Evolutionary conservation across 2,888 invertebrate species (phyloP).

Genomic region (Zaprionus obscuricornis): DNA sequence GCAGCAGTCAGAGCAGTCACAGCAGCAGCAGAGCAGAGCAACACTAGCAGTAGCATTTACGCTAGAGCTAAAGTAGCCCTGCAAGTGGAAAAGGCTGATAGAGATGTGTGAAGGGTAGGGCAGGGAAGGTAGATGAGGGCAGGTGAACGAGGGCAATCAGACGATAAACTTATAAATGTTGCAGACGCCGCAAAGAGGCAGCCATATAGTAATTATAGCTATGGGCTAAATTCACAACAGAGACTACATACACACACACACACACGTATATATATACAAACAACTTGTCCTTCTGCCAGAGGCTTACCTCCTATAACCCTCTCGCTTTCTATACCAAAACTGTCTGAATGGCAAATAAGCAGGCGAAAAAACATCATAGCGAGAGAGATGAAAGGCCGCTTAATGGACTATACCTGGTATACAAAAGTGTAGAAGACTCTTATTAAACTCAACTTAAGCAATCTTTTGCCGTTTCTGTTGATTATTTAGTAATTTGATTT

Average conservation of each 20-base stretch:
- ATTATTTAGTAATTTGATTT: slow-evolving; percentile 48
- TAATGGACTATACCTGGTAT: too few relatives aligned
- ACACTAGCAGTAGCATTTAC: too few relatives aligned
- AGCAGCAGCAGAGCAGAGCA: too few relatives aligned
- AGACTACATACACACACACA: too few relatives aligned
- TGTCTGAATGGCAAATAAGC: slow-evolving; percentile 28
- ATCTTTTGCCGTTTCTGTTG: slow-evolving; percentile 38
- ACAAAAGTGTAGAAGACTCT: slow-evolving; percentile 41
- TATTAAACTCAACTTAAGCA: slow-evolving; percentile 50
- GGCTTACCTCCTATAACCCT: slow-evolving; percentile 12
- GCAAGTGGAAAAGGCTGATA: slow-evolving; percentile 16
- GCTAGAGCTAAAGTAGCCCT: too few relatives aligned
- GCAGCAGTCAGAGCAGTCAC: too few relatives aligned
- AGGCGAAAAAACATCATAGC: background rate
- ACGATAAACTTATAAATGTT: slow-evolving; percentile 77
- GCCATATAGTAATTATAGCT: slow-evolving; percentile 76
- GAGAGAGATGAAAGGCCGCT: slow-evolving; percentile 28
- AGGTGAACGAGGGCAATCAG: slow-evolving; percentile 63
- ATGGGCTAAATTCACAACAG: slow-evolving; percentile 60
- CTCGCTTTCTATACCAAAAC: background rate
- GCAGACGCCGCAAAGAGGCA: slow-evolving; percentile 74
- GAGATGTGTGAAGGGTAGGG: background rate
- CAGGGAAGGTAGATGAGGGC: background rate
- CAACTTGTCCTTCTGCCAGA: slow-evolving; percentile 30
- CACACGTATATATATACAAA: slow-evolving; percentile 41